These are phyloP conservation scores for Aix galericulata DNA, from an alignment of 2,113 vertebrate genomes.

Conservation along the genomic window DNA sequence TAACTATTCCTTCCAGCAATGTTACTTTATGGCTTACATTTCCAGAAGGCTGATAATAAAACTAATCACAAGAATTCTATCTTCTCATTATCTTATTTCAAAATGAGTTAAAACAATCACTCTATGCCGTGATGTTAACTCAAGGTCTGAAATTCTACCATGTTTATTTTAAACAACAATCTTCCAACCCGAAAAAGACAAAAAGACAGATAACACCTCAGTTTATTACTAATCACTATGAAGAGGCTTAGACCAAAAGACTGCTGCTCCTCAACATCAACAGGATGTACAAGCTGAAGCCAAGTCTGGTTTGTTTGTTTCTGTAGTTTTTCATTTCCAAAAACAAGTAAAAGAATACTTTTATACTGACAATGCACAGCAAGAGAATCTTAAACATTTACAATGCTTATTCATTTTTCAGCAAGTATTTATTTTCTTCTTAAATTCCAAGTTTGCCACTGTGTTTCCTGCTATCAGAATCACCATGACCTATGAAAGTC, in stretches of 20 bases:
- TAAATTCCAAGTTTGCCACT: background rate
- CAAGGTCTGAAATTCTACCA: background rate
- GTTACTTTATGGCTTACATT: background rate
- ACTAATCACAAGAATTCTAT: background rate
- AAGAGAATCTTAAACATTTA: background rate
- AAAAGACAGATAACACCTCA: background rate
- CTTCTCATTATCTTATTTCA: background rate
- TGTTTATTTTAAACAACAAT: background rate
- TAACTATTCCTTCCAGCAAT: background rate
- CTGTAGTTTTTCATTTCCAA: background rate
- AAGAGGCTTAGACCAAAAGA: background rate
- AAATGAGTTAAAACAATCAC: background rate
- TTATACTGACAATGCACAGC: background rate
- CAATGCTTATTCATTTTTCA: background rate
- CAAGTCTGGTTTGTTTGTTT: background rate
- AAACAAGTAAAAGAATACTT: background rate
- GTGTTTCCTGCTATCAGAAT: fast-evolving
- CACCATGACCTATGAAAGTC: background rate
- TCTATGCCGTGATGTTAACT: background rate
- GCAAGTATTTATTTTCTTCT: background rate
- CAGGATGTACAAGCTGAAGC: background rate
- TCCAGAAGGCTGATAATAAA: background rate
- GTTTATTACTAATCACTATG: background rate
- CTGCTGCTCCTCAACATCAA: background rate
- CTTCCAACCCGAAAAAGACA: background rate